Percentiles rank a stretch among this genome's conserved stretches.
These are phyloP conservation scores for Bombus picipes DNA, from an alignment of 1,140 invertebrate genomes.

Conservation along the genomic window DNA sequence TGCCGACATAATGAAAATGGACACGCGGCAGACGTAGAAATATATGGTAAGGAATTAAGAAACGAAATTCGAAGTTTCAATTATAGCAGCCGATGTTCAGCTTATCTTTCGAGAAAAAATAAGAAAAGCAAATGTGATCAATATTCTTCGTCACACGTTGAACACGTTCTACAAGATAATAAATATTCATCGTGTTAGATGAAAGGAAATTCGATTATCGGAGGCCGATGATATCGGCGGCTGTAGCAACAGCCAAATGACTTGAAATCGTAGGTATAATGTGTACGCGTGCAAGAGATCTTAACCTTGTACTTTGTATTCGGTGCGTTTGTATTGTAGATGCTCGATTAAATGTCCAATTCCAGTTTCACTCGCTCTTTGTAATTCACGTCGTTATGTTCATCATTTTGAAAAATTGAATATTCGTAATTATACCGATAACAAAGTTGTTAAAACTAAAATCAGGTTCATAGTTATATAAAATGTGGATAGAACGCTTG, in stretches of 20 bases:
- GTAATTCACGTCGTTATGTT: background rate
- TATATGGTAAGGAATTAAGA: background rate
- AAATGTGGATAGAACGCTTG: too few species aligned
- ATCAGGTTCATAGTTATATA: too few species aligned
- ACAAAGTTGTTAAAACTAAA: too few species aligned
- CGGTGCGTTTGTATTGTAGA: background rate
- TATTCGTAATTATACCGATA: too few species aligned
- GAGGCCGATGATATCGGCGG: conserved; percentile 1
- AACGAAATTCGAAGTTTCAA: background rate
- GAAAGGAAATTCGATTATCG: conserved; percentile 47
- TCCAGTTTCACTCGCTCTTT: background rate
- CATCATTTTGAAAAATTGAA: too few species aligned
- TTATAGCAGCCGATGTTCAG: background rate
- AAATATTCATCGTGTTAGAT: conserved; percentile 42
- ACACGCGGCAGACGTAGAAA: background rate
- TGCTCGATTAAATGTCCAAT: background rate
- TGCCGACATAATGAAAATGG: too few species aligned
- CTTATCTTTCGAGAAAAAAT: background rate
- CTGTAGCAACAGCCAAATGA: background rate
- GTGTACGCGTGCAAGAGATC: background rate
- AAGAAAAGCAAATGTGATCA: background rate
- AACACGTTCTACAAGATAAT: conserved; percentile 39
- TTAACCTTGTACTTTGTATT: too few species aligned
- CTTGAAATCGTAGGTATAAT: background rate
- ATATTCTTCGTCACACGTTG: conserved; percentile 34